Conservation (phyloP, 2,113 vertebrate genomes). For the Bambusicola thoracicus region DNA sequence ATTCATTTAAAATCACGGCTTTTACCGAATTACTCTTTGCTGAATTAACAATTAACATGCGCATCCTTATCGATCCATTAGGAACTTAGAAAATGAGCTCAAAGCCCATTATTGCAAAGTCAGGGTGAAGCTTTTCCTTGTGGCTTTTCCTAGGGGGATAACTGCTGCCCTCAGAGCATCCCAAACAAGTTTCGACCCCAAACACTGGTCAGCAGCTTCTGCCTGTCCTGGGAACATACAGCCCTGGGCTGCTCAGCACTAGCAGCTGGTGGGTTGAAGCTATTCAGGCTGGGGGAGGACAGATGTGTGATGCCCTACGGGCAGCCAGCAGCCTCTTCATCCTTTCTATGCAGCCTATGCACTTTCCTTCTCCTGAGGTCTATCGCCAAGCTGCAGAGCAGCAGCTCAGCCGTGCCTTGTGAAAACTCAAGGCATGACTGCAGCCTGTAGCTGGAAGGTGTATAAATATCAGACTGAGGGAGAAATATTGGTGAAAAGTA, state of each 20-base stretch:
- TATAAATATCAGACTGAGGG: conserved; percentile 1
- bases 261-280: background rate
- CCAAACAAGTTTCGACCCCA: background rate
- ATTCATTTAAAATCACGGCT: background rate
- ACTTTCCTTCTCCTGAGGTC: background rate
- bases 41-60: conserved; percentile 10
- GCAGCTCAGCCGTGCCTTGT: background rate
- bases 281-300: background rate
- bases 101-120: background rate
- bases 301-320: background rate
- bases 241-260: background rate
- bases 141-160: background rate
- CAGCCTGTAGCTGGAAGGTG: background rate
- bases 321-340: background rate
- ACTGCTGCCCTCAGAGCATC: background rate
- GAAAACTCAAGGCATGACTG: background rate
- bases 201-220: background rate
- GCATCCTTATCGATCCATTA: conserved; percentile 14
- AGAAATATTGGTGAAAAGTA: conserved; percentile 39
- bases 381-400: background rate
- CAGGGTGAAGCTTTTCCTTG: background rate
- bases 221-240: background rate
- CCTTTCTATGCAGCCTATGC: background rate
- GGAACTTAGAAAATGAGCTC: conserved; percentile 25
- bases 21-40: background rate